A percentile compares a stretch with the other conserved stretches of the same genome.
Evolutionary conservation across 2,113 vertebrate species (phyloP).

Genomic region (Brachypodius melanocephalos): DNA sequence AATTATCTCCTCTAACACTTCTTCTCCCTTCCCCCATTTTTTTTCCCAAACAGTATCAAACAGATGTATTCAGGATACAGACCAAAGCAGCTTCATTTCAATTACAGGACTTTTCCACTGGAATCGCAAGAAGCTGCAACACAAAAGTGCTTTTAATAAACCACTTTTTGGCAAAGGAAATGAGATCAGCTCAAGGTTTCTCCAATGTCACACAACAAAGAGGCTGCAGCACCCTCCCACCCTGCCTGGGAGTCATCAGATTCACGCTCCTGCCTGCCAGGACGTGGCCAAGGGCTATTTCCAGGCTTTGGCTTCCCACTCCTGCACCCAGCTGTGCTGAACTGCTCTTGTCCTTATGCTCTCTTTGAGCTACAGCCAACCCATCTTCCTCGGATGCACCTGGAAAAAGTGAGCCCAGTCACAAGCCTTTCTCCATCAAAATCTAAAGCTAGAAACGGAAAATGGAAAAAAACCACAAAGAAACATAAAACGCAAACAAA

Average conservation of each 20-base stretch:
- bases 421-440: neutral
- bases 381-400: neutral
- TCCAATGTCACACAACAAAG: constrained; percentile 36
- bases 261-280: neutral
- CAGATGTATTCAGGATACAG: neutral
- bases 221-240: neutral
- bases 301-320: constrained; percentile 24
- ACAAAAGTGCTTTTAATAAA: neutral
- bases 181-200: constrained; percentile 29
- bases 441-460: neutral
- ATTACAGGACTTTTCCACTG: neutral
- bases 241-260: neutral
- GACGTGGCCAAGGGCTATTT: constrained; percentile 24
- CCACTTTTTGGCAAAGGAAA: neutral
- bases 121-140: neutral
- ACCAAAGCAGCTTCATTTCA: neutral
- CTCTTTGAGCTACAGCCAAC: constrained; percentile 5
- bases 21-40: neutral
- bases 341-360: constrained; percentile 53
- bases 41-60: neutral
- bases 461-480: fast-evolving
- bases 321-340: constrained; percentile 33
- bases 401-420: neutral
- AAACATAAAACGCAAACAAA: neutral
- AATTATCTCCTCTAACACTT: neutral